Evolutionary conservation across 2,888 invertebrate genomes (phyloP).

Genomic region (Phragmatobia fuliginosa): DNA sequence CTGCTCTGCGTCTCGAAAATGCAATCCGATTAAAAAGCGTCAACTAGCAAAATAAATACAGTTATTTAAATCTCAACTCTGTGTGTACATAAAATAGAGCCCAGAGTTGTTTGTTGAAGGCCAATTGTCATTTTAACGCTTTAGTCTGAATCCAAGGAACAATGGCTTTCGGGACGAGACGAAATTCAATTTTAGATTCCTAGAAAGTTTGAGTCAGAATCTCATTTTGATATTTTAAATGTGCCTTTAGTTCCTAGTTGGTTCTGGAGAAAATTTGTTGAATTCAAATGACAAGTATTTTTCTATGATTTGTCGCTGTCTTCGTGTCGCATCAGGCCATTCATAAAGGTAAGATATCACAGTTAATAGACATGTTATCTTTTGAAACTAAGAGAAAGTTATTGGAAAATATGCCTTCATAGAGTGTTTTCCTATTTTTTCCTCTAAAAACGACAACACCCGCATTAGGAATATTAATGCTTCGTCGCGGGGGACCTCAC

Average conservation of each 20-base stretch:
- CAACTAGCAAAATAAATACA: conserved; percentile 24
- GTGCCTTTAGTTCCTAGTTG: conserved; percentile 55
- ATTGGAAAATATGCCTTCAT: too few relatives aligned
- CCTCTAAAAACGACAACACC: too few relatives aligned
- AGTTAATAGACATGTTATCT: neutral
- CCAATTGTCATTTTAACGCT: conserved; percentile 52
- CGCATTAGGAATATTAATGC: too few relatives aligned
- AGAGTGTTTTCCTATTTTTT: too few relatives aligned
- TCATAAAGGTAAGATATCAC: neutral
- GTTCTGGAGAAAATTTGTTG: conserved; percentile 40
- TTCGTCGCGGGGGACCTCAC: too few relatives aligned
- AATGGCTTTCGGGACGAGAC: conserved; percentile 55
- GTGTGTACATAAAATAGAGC: conserved; percentile 8
- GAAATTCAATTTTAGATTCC: conserved; percentile 71
- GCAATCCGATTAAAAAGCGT: conserved; percentile 64
- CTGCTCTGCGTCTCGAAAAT: conserved; percentile 48
- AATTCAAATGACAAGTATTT: conserved; percentile 51
- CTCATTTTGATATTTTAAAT: conserved; percentile 69
- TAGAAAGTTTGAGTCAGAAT: conserved; percentile 62
- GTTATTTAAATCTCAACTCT: conserved; percentile 36
- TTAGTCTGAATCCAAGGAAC: conserved; percentile 60
- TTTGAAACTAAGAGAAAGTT: neutral
- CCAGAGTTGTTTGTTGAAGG: conserved; percentile 27
- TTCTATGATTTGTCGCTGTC: conserved; percentile 32
- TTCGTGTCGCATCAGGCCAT: conserved; percentile 20